A percentile compares a stretch with the other conserved stretches of the same genome.
phyloP scores from a whole-genome alignment of 2,797 vertebrate species.

The Acanthis flammea region DNA sequence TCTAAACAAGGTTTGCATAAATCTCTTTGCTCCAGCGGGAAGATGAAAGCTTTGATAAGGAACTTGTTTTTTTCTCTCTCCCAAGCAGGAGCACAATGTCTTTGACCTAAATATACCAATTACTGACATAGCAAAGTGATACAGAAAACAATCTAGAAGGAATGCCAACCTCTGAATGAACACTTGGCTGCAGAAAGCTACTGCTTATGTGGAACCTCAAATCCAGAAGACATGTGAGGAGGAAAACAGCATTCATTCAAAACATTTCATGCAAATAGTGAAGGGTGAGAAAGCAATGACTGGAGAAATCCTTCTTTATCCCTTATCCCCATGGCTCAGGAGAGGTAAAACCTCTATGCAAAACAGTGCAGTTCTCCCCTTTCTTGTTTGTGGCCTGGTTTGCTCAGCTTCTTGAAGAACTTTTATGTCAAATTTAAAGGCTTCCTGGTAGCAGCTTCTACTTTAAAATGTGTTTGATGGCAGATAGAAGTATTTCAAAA shows the following conservation, averaged over 20 bases:
- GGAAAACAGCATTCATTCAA: not conserved
- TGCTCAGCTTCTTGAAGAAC: not conserved
- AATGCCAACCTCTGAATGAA: conserved; percentile 22
- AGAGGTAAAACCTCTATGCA: not conserved
- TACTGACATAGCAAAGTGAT: conserved; percentile 29
- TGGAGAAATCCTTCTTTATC: not conserved
- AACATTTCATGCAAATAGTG: not conserved
- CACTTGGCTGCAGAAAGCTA: conserved; percentile 9
- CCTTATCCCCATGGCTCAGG: not conserved
- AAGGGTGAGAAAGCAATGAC: not conserved
- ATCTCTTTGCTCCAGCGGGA: not conserved
- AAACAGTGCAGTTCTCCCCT: not conserved
- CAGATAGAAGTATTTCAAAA: not conserved
- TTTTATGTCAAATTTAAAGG: not conserved
- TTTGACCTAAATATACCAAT: conserved; percentile 68
- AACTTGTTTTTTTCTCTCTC: conserved; percentile 33
- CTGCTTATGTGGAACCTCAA: not conserved
- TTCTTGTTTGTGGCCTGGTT: not conserved
- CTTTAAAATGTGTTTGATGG: not conserved
- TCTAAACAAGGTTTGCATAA: conserved; percentile 45
- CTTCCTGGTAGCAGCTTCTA: not conserved
- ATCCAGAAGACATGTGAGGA: not conserved
- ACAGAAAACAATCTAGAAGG: conserved; percentile 15
- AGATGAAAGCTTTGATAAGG: conserved; percentile 45
- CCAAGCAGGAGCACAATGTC: not conserved